Conservation (phyloP, 2,797 vertebrate genomes). For the Alectoris magna region DNA sequence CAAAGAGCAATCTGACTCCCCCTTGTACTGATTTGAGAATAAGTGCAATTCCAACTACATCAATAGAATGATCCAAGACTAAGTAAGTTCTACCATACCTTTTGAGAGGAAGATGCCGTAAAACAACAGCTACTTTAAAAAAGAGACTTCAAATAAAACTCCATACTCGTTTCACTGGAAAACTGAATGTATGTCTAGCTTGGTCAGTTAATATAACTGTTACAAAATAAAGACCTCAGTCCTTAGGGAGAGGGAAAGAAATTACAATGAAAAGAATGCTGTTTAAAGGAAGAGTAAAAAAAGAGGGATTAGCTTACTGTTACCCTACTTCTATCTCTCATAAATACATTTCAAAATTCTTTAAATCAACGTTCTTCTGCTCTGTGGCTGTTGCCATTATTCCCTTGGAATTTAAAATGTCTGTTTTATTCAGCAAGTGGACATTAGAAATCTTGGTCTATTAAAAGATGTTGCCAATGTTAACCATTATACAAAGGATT, state of each 20-base stretch:
- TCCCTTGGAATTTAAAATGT: slow-evolving; percentile 46
- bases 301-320: slow-evolving; percentile 54
- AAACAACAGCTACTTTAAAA: background rate
- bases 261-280: slow-evolving; percentile 34
- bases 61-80: background rate
- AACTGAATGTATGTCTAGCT: slow-evolving; percentile 29
- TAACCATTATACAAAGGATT: slow-evolving; percentile 54
- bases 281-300: slow-evolving; percentile 46
- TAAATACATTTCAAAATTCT: slow-evolving; percentile 48
- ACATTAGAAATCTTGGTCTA: slow-evolving; percentile 49
- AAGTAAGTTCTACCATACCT: background rate
- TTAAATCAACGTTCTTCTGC: slow-evolving; percentile 44
- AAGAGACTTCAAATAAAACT: slow-evolving; percentile 20
- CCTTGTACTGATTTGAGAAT: slow-evolving; percentile 8
- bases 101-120: background rate
- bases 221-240: slow-evolving; percentile 25
- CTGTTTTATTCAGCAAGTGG: slow-evolving; percentile 46
- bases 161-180: background rate
- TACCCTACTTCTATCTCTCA: slow-evolving; percentile 51
- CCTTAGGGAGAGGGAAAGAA: slow-evolving; percentile 5
- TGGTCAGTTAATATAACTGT: background rate
- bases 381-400: slow-evolving; percentile 30
- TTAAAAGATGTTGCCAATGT: slow-evolving; percentile 59
- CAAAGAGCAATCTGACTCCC: background rate
- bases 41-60: background rate